These are phyloP conservation scores for Phylloscopus collybita DNA, from an alignment of 2,797 vertebrate species.

Conservation along the genomic window DNA sequence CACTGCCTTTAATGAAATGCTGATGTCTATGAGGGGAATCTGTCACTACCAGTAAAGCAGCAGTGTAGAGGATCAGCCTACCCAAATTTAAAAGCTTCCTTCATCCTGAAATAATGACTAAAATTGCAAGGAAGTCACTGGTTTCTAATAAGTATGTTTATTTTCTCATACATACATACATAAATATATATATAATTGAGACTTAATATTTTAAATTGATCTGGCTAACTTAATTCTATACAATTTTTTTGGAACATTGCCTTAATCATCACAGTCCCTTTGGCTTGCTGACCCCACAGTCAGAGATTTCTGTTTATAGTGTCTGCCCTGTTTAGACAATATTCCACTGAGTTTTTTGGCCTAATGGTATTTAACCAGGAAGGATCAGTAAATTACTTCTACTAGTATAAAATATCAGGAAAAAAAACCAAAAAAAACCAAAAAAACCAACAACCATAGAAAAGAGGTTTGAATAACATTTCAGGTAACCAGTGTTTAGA, in stretches of 20 bases:
- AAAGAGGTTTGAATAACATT: neutral
- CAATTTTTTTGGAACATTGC: neutral
- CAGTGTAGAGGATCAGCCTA: neutral
- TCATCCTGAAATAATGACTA: neutral
- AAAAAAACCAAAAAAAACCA: neutral
- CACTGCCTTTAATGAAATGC: neutral
- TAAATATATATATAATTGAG: neutral
- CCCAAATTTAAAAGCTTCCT: neutral
- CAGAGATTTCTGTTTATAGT: neutral
- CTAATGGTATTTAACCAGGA: neutral
- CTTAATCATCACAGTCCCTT: neutral
- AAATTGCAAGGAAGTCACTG: neutral
- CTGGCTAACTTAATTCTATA: neutral
- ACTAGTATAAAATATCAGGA: neutral
- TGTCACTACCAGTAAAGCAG: neutral
- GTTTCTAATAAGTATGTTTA: neutral
- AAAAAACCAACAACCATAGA: neutral
- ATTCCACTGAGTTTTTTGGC: neutral
- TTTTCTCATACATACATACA: neutral
- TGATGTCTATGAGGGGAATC: neutral
- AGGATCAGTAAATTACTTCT: neutral
- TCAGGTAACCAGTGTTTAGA: neutral
- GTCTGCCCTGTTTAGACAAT: neutral
- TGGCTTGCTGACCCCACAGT: neutral
- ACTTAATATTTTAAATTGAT: neutral